Evolutionary conservation across 2,797 vertebrate species (phyloP), one percentile per base, ranked within the genome.

Genomic region (Megalops cyprinoides): DNA sequence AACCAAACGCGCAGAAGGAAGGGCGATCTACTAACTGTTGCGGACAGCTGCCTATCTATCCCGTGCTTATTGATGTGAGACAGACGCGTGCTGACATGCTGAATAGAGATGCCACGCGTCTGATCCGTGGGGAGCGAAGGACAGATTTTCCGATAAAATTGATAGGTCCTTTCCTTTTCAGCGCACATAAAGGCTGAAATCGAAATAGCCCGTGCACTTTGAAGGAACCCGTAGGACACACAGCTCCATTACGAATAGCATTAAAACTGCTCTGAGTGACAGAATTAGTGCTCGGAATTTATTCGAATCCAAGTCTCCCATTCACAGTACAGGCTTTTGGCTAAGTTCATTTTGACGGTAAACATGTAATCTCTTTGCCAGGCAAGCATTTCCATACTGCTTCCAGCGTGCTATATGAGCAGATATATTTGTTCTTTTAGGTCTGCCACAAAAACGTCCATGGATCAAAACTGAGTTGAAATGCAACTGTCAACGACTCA

Each of bases 81-180:
- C 76, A 69, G 76, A 74, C 81, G 81, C 81, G 81, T 78, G 80
- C 80, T 71, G 80, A n/a, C 77, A 46, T 60, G 49, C n/a, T 77
- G 62, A 77, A 73, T 77, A 51, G 65, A 31, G 76, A 49, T 78
- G 76, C 69, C 81, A 82, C 76, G 81, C 69, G 81, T 55, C 67
- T 55, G 67, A 78, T 39, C 76, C 76, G 76, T 56, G 28, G 81
- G 81, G 81, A 78, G 67, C 34, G 31, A 74, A 65, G 46, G 67
- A 55, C 51, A 71, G 77, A 82, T 79, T 60, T 76, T 49, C 44
- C 60, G 71, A 71, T 80, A 80, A 80, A 79, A 83, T 34, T 60
- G 58, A 77, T 73, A 71, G 44, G 78, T 58, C 39, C 76, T 71
- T 49, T 65, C 53, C 62, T 48, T 79, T 79, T 79, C 80, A 77